Percentiles rank a stretch among this genome's conserved stretches.
Conservation (phyloP, 2,888 invertebrate genomes). For the Lottia scabra region DNA sequence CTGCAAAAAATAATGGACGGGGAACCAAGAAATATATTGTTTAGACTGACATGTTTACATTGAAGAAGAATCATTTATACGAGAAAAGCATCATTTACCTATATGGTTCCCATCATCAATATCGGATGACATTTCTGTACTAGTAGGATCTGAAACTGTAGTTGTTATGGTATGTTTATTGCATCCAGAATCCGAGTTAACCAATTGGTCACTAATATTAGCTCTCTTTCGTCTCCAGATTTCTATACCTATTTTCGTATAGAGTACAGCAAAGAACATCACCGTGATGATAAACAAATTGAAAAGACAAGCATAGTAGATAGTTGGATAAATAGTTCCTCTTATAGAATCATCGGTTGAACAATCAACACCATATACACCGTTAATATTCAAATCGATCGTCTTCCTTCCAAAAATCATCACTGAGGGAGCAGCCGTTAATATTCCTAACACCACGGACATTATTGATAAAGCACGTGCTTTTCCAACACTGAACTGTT, state of each 20-base stretch:
- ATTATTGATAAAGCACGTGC: conserved; percentile 49
- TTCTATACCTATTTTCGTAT: conserved; percentile 52
- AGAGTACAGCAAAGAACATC: conserved; percentile 53
- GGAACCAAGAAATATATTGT: too few species aligned
- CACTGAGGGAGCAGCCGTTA: conserved; percentile 54
- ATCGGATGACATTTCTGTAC: conserved; percentile 56
- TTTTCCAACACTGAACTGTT: conserved; percentile 47
- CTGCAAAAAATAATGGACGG: too few species aligned
- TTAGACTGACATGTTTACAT: too few species aligned
- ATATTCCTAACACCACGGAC: conserved; percentile 48
- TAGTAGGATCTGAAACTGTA: conserved; percentile 42
- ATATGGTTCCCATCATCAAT: conserved; percentile 26
- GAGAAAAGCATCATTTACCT: not conserved
- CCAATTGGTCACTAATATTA: conserved; percentile 42
- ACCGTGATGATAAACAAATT: conserved; percentile 53
- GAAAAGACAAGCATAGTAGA: conserved; percentile 59
- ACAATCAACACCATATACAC: conserved; percentile 51
- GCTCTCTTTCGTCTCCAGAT: conserved; percentile 53
- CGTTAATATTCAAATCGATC: conserved; percentile 34
- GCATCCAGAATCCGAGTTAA: conserved; percentile 9
- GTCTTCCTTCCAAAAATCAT: conserved; percentile 54
- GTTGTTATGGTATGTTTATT: conserved; percentile 2
- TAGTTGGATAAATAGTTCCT: conserved; percentile 51
- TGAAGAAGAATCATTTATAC: too few species aligned
- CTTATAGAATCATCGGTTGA: conserved; percentile 58